phyloP scores from a whole-genome alignment of 2,797 vertebrate genomes.

The Megalops cyprinoides region DNA sequence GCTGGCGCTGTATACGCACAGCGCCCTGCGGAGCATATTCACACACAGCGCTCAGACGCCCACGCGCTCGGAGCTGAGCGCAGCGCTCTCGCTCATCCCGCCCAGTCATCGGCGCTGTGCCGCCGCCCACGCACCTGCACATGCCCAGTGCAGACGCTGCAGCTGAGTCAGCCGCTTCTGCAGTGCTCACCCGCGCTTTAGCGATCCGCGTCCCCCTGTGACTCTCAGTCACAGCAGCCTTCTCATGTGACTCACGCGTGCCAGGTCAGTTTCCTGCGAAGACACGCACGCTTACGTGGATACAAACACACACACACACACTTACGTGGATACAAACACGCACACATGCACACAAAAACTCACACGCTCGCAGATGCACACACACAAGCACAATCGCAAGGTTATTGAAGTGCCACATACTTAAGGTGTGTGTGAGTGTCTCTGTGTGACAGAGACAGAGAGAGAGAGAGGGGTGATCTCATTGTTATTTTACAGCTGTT shows the following conservation, averaged over 20 bases:
- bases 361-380: neutral
- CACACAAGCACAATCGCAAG: neutral
- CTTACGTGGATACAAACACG: neutral
- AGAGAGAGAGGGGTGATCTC: neutral
- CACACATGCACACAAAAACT: neutral
- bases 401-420: too few relatives aligned
- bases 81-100: neutral
- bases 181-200: neutral
- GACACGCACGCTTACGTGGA: neutral
- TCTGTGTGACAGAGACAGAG: neutral
- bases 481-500: constrained; percentile 25
- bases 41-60: constrained; percentile 2
- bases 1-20: too few relatives aligned
- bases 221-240: too few relatives aligned
- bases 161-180: neutral
- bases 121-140: neutral
- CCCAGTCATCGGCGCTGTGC: neutral
- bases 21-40: too few relatives aligned
- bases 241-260: neutral
- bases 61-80: neutral
- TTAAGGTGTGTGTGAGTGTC: neutral
- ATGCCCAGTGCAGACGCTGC: neutral
- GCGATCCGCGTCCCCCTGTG: too few relatives aligned
- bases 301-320: neutral
- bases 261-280: too few relatives aligned